These are phyloP conservation scores for Ephydatia muelleri DNA, from an alignment of 37 sponge, comb jelly and placozoan genomes.

Conservation along the genomic window DNA sequence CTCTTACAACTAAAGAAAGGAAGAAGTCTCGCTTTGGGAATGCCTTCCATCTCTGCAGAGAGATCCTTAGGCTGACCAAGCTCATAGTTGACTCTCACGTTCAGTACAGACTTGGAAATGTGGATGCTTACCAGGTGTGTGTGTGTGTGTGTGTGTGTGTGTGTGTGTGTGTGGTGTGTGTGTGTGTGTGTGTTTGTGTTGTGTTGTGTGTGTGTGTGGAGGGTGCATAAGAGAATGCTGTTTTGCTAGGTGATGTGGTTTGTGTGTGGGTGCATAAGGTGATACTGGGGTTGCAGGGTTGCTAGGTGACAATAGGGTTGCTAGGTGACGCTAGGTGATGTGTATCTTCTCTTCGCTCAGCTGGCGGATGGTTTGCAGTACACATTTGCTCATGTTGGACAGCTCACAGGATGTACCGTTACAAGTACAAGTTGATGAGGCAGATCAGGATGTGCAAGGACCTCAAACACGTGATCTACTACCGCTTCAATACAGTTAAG, in stretches of 20 bases:
- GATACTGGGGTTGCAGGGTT: neutral
- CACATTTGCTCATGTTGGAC: slow-evolving; percentile 97
- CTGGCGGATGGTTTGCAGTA: slow-evolving; percentile 98
- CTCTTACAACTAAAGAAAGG: slow-evolving; percentile 97
- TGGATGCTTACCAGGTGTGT: slow-evolving; percentile 89
- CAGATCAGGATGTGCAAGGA: slow-evolving; percentile 99
- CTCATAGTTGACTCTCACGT: slow-evolving; percentile 97
- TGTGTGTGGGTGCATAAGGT: neutral
- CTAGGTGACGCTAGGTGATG: neutral
- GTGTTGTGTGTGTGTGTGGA: neutral
- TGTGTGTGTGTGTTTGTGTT: neutral
- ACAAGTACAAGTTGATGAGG: slow-evolving; percentile 99
- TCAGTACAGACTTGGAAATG: slow-evolving; percentile 98
- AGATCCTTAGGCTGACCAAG: slow-evolving; percentile 98
- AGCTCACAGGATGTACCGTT: slow-evolving; percentile 99
- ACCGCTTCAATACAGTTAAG: slow-evolving; percentile 97
- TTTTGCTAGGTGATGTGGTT: neutral
- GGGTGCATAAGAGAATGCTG: neutral
- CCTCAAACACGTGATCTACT: slow-evolving; percentile 99
- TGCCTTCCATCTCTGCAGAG: slow-evolving; percentile 99
- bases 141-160: slow-evolving; percentile 2
- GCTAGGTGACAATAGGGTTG: no score
- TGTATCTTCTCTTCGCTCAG: slow-evolving; percentile 39
- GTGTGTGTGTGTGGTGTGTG: neutral
- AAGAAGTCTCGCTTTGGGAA: slow-evolving; percentile 99